phyloP scores from a whole-genome alignment of 2,797 vertebrate genomes.

The Pseudocheirus occidentalis region DNA sequence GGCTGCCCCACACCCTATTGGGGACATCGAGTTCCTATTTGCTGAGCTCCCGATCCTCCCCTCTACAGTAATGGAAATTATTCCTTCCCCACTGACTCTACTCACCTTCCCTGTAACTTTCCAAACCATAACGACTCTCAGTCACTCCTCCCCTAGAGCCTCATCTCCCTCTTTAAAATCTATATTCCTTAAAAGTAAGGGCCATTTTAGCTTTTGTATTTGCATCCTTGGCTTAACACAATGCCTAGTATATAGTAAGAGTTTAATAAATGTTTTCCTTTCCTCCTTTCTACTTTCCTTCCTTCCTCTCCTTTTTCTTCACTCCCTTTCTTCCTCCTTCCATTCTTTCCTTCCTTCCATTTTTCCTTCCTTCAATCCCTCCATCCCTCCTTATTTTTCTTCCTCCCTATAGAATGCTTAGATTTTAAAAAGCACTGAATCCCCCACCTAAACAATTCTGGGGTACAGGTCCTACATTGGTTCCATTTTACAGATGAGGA shows the following conservation, averaged over 20 bases:
- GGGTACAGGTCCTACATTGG: not conserved
- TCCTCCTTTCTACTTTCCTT: not conserved
- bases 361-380: no score
- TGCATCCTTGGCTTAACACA: not conserved
- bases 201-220: not conserved
- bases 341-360: no score
- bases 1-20: not conserved
- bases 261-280: not conserved
- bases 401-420: not conserved
- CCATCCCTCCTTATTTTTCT: no score
- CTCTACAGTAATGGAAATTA: constrained; percentile 40
- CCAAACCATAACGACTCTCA: not conserved
- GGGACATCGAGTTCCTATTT: not conserved
- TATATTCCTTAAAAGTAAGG: not conserved
- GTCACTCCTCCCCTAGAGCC: not conserved
- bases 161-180: not conserved
- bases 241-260: not conserved
- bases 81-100: not conserved
- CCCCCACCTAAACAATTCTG: not conserved
- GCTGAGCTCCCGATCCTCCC: constrained; percentile 26
- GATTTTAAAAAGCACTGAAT: not conserved
- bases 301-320: not conserved
- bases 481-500: not conserved
- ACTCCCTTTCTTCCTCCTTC: not conserved
- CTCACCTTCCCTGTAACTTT: not conserved